Percentiles rank a stretch among this genome's conserved stretches.
Evolutionary conservation across 1,140 invertebrate species (phyloP).

Genomic region (Metaphire vulgaris): DNA sequence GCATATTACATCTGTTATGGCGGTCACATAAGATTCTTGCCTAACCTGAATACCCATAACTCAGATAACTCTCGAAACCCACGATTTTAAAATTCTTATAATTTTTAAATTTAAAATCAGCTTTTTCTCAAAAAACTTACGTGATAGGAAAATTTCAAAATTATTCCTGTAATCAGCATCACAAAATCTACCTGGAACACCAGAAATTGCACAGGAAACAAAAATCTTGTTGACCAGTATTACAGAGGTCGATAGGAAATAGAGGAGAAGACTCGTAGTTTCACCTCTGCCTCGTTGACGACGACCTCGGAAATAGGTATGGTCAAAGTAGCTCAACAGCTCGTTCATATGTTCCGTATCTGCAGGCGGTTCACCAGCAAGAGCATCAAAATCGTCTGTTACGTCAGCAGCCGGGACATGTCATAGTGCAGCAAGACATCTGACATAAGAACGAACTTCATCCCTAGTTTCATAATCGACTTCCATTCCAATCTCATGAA

Average conservation of each 20-base stretch:
- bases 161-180: too few relatives aligned
- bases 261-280: neutral
- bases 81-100: too few relatives aligned
- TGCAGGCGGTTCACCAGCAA: neutral
- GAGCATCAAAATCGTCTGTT: conserved; percentile 4
- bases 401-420: neutral
- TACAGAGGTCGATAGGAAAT: neutral
- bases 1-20: too few relatives aligned
- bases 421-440: conserved; percentile 2
- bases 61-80: too few relatives aligned
- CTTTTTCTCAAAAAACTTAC: too few relatives aligned
- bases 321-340: conserved; percentile 8
- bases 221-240: too few relatives aligned
- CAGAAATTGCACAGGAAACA: too few relatives aligned
- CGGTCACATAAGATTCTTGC: too few relatives aligned
- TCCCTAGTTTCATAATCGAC: conserved; percentile 8
- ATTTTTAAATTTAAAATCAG: too few relatives aligned
- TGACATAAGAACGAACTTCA: conserved; percentile 7
- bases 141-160: too few relatives aligned
- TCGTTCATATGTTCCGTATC: neutral
- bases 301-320: neutral
- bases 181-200: too few relatives aligned
- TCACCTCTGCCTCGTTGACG: conserved; percentile 1
- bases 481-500: conserved; percentile 21
- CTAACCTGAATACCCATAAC: too few relatives aligned